Evolutionary conservation across 2,888 invertebrate genomes (phyloP).

Genomic region (Microdon myrmicae): DNA sequence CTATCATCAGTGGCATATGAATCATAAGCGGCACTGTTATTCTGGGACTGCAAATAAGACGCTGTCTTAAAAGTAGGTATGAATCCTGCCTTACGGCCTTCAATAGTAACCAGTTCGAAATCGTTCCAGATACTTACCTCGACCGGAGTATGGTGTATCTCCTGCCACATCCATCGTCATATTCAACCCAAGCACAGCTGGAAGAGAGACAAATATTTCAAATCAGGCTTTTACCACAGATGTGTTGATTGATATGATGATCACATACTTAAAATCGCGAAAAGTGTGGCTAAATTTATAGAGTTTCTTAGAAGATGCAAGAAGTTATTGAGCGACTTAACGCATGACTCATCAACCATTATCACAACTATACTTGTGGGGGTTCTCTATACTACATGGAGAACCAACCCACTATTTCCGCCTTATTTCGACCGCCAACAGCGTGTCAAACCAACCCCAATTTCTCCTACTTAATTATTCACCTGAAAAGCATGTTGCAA

Average conservation of each 20-base stretch:
- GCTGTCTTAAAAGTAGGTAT: constrained; percentile 66
- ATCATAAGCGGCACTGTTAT: constrained; percentile 56
- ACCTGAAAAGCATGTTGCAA: no score
- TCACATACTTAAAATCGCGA: no score
- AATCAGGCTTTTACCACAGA: background rate
- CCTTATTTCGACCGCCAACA: no score
- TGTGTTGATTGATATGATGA: background rate
- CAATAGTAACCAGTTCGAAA: background rate
- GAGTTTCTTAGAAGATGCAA: no score
- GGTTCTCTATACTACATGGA: no score
- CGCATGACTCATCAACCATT: no score
- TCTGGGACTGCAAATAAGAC: constrained; percentile 65
- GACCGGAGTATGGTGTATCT: background rate
- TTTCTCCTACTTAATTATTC: no score
- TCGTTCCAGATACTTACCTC: constrained; percentile 29
- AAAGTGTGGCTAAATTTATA: no score
- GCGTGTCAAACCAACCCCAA: no score
- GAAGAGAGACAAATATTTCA: constrained; percentile 9
- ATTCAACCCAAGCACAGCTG: constrained; percentile 22
- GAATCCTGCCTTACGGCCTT: constrained; percentile 54
- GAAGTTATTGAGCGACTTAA: no score
- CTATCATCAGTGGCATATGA: constrained; percentile 30
- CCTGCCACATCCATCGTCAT: constrained; percentile 9
- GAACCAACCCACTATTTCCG: no score
- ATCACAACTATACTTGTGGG: no score